Base-by-base conservation (phyloP, 2,888 invertebrate genomes). In the Netelia virgata region DNA sequence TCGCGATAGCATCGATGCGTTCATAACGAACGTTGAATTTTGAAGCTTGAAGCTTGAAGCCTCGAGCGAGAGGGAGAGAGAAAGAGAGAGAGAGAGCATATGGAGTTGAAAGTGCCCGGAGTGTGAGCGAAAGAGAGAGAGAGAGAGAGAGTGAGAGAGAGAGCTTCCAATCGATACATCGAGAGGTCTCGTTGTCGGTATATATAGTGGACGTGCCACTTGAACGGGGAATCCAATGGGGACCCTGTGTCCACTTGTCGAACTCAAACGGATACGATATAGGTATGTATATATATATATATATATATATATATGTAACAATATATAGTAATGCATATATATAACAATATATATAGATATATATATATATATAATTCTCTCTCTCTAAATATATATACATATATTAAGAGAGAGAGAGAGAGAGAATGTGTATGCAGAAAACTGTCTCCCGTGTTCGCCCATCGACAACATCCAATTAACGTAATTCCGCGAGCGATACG, bases 381-480 rank as follows among this genome's bases (percentile, higher is more conserved):
- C n/a, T n/a, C n/a, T n/a, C n/a, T n/a, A n/a, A 11, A 11, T 47
- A 1, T 8, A 11, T 47, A 23, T 77, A 3, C 23, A 23, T 23
- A 23, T 23, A 23, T n/a, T n/a, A n/a, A n/a, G 11, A 11, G 36
- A 61, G 10, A 47, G 11, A 47, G 10, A 47, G 1, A 47, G 10
- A 47, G 10, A 47, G 10, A 47, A 18, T 36, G n/a, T 47, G 47
- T 43, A 82, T 88, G 88, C 86, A 90, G 88, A 90, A 90, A 90
- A 88, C 88, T 89, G 89, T 89, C 88, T 89, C 88, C 88, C 86
- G 74, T 74, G 77, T 78, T 75, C 83, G 87, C 86, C 88, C 88
- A 86, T 90, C 89, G 88, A 88, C 89, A 88, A 88, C 86, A 89
- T 90, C 90, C 90, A 90, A 90, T 90, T 90, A 90, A 90, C 90